These are phyloP conservation scores for Macrostomum cliftonense DNA, from an alignment of 2,888 invertebrate species.

Conservation along the genomic window DNA sequence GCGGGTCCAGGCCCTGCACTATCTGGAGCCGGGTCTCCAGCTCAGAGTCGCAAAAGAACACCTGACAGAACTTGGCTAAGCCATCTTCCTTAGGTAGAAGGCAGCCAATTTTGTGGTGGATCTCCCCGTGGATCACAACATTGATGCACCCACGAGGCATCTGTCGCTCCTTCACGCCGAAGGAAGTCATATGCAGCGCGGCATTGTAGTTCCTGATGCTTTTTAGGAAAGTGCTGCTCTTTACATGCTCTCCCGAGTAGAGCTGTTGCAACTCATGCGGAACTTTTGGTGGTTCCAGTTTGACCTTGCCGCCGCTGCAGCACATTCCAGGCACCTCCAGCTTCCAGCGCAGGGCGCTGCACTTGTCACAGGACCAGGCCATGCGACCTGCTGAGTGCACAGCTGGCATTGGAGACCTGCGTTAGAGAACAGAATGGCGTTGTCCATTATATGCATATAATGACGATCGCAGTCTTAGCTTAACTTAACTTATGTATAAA, in stretches of 20 bases:
- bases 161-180: slow-evolving; percentile 12
- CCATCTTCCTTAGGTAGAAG: background rate
- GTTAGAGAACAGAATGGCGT: no score
- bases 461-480: no score
- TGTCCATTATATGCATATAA: no score
- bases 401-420: no score
- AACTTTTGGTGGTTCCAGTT: slow-evolving; percentile 11
- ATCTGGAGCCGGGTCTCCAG: background rate
- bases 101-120: slow-evolving; percentile 1
- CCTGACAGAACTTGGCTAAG: background rate
- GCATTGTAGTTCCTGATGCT: slow-evolving; percentile 16
- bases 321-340: slow-evolving; percentile 5
- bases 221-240: slow-evolving; percentile 13
- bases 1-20: background rate
- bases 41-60: background rate
- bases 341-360: background rate
- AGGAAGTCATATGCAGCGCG: slow-evolving; percentile 18
- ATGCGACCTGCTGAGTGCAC: no score
- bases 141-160: background rate
- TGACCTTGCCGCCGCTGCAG: slow-evolving; percentile 16
- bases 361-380: background rate
- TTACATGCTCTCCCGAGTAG: background rate
- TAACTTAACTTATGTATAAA: no score
- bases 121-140: slow-evolving; percentile 2
- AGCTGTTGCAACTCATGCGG: slow-evolving; percentile 1